phyloP scores from a whole-genome alignment of 2,888 invertebrate species.

The Lepidochrysops patricia region DNA sequence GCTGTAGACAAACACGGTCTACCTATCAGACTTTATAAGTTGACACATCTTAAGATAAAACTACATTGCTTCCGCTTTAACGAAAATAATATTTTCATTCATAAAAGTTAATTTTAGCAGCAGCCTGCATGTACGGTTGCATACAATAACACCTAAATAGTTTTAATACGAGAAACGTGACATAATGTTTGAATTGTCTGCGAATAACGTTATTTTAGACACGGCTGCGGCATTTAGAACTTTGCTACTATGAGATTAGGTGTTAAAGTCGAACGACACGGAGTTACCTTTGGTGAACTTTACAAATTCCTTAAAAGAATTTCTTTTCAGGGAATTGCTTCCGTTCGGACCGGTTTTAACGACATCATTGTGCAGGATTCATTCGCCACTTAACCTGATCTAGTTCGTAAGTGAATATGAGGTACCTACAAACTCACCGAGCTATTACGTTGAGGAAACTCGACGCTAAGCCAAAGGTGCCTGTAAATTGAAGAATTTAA shows the following conservation, averaged over 20 bases:
- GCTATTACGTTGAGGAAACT: not conserved
- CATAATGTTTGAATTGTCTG: slow-evolving; percentile 4
- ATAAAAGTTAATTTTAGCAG: not conserved
- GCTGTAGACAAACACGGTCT: too few relatives aligned
- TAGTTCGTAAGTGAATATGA: slow-evolving; percentile 12
- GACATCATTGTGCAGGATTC: slow-evolving; percentile 36
- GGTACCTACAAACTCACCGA: not conserved
- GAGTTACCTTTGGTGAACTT: slow-evolving; percentile 17
- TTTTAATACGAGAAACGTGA: not conserved
- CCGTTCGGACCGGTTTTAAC: slow-evolving; percentile 36
- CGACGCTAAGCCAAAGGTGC: not conserved
- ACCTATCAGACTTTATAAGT: too few relatives aligned
- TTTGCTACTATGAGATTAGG: slow-evolving; percentile 1
- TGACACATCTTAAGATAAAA: too few relatives aligned
- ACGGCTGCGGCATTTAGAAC: slow-evolving; percentile 5
- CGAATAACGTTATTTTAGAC: slow-evolving; percentile 16
- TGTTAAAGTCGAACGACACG: slow-evolving; percentile 2
- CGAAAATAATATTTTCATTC: slow-evolving; percentile 4
- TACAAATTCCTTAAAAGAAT: slow-evolving; percentile 32
- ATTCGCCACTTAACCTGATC: slow-evolving; percentile 20
- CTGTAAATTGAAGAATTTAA: not conserved
- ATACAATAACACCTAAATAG: slow-evolving; percentile 7
- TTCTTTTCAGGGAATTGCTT: slow-evolving; percentile 39
- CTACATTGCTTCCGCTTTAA: too few relatives aligned
- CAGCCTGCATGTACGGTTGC: not conserved